Conservation (phyloP, 1,140 invertebrate genomes). For the Cydia amplana region DNA sequence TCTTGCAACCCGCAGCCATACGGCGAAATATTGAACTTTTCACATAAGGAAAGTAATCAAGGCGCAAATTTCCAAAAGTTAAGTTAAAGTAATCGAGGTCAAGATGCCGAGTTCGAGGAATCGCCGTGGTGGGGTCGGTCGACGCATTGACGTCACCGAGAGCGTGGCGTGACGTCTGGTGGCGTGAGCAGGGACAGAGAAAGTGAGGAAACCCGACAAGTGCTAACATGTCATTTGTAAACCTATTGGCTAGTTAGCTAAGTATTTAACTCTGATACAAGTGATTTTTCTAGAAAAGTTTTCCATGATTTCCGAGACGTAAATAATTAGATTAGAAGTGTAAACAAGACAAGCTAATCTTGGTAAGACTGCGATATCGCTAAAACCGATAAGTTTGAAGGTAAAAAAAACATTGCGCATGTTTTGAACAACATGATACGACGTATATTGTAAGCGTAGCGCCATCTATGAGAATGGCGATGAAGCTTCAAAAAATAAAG, state of each 20-base stretch:
- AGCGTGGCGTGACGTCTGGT: slow-evolving; percentile 6
- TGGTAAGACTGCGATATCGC: slow-evolving; percentile 5
- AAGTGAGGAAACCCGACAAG: slow-evolving; percentile 21
- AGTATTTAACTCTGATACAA: not conserved
- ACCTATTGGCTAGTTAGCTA: not conserved
- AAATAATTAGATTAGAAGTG: slow-evolving; percentile 9
- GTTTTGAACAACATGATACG: slow-evolving; percentile 11
- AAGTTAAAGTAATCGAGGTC: slow-evolving; percentile 22
- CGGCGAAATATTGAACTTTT: slow-evolving; percentile 17
- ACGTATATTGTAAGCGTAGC: not conserved
- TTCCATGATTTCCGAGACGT: not conserved
- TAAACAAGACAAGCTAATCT: slow-evolving; percentile 13
- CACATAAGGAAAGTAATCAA: slow-evolving; percentile 26
- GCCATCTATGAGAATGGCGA: not conserved
- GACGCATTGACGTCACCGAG: slow-evolving; percentile 5
- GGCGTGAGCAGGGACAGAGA: slow-evolving; percentile 23
- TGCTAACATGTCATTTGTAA: slow-evolving; percentile 14
- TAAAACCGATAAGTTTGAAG: slow-evolving; percentile 30
- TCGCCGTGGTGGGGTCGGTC: slow-evolving; percentile 5
- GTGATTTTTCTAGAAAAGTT: slow-evolving; percentile 12
- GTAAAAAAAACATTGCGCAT: slow-evolving; percentile 30
- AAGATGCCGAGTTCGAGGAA: slow-evolving; percentile 23
- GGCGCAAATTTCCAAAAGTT: slow-evolving; percentile 25
- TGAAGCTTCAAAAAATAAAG: slow-evolving; percentile 8
- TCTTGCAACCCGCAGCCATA: not conserved